phyloP scores from a whole-genome alignment of 2,797 vertebrate genomes.

The Pagetopsis macropterus region DNA sequence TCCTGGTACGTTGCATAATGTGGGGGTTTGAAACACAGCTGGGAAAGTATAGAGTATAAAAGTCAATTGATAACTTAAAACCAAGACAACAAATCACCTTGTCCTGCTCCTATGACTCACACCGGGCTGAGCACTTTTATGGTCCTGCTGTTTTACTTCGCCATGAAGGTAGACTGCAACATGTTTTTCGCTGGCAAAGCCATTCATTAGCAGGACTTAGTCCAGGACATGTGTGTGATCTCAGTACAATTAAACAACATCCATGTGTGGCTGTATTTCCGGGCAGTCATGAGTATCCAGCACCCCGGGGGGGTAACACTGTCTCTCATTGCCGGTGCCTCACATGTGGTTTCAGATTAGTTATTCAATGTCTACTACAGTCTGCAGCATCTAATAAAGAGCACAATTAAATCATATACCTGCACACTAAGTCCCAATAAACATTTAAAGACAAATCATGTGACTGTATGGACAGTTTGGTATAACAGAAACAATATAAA shows the following conservation, averaged over 20 bases:
- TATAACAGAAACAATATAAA: slow-evolving; percentile 1
- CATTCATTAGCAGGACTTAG: slow-evolving; percentile 66
- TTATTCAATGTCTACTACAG: slow-evolving; percentile 48
- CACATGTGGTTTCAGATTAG: slow-evolving; percentile 67
- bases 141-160: slow-evolving; percentile 21
- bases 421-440: slow-evolving; percentile 23
- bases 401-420: slow-evolving; percentile 26
- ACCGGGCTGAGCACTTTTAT: slow-evolving; percentile 28
- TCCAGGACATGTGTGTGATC: slow-evolving; percentile 63
- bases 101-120: slow-evolving; percentile 45
- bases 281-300: slow-evolving; percentile 71
- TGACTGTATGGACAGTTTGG: slow-evolving; percentile 8
- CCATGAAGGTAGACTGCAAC: slow-evolving; percentile 49
- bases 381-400: slow-evolving; percentile 39
- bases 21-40: slow-evolving; percentile 23
- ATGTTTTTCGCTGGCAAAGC: slow-evolving; percentile 46
- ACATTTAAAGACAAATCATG: slow-evolving; percentile 28
- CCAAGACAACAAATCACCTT: slow-evolving; percentile 36
- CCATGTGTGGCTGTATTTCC: slow-evolving; percentile 75
- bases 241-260: slow-evolving; percentile 66
- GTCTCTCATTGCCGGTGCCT: slow-evolving; percentile 63
- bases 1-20: slow-evolving; percentile 84
- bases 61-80: slow-evolving; percentile 44
- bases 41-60: slow-evolving; percentile 19
- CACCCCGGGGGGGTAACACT: slow-evolving; percentile 62